Percentiles rank a stretch among this genome's conserved stretches.
Evolutionary conservation across 53 echinoderm and acorn worm species (phyloP).

Genomic region (Astropecten irregularis): DNA sequence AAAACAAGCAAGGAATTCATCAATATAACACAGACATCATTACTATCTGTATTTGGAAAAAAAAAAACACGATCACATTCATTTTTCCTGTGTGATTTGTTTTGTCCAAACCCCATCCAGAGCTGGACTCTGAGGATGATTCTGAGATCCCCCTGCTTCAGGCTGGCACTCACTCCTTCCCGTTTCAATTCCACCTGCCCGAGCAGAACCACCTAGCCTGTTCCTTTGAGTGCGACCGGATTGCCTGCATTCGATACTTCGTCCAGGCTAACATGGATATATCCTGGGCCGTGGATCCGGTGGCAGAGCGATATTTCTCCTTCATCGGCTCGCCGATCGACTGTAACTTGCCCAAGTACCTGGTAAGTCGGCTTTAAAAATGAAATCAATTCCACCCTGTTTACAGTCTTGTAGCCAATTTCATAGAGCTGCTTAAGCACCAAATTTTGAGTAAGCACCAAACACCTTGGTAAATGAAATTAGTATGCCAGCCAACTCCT

Average conservation of each 20-base stretch:
- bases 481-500: too few relatives aligned
- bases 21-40: too few relatives aligned
- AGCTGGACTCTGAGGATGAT: conserved; percentile 73
- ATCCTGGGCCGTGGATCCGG: conserved; percentile 96
- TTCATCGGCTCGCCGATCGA: conserved; percentile 86
- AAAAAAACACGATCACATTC: too few relatives aligned
- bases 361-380: too few relatives aligned
- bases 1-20: too few relatives aligned
- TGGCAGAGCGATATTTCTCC: conserved; percentile 93
- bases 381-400: too few relatives aligned
- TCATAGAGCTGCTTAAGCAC: too few relatives aligned
- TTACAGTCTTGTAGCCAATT: too few relatives aligned
- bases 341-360: conserved; percentile 79
- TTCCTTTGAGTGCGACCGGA: conserved; percentile 86
- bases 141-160: conserved; percentile 87
- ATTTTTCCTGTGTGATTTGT: too few relatives aligned
- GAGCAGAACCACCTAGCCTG: conserved; percentile 76
- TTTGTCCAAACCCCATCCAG: conserved; percentile 15
- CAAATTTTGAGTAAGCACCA: too few relatives aligned
- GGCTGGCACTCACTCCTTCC: conserved; percentile 86
- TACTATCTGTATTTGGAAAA: background rate
- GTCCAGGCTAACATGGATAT: conserved; percentile 97
- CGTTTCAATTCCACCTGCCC: conserved; percentile 83
- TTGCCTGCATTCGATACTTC: conserved; percentile 87
- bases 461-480: too few relatives aligned